Conservation (phyloP, 1,140 invertebrate species). For the Meloidogyne floridensis region DNA sequence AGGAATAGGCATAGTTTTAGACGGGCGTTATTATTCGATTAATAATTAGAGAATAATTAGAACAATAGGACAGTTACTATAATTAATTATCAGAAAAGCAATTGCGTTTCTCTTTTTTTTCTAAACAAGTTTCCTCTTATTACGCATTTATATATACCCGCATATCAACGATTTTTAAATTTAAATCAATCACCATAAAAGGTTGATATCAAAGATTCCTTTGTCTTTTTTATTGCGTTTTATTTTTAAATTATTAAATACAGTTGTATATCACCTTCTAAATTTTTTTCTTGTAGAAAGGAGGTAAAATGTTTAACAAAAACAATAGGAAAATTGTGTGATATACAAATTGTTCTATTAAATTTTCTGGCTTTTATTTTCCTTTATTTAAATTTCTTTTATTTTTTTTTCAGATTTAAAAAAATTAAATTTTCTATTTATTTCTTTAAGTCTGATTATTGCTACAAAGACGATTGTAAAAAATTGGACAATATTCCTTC, state of each 20-base stretch:
- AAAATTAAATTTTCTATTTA: background rate
- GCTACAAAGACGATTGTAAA: slow-evolving; percentile 32
- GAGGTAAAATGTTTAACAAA: no score
- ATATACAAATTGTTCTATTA: background rate
- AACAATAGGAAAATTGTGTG: no score
- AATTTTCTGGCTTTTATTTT: no score
- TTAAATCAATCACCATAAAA: background rate
- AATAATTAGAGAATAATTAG: no score
- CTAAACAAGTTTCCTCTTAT: background rate
- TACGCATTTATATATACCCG: no score
- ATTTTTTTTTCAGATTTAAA: background rate
- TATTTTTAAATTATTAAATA: background rate
- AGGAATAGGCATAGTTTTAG: no score
- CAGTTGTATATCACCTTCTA: no score
- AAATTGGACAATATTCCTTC: slow-evolving; percentile 5
- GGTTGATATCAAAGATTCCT: no score
- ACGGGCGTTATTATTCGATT: no score
- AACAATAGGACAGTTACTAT: no score
- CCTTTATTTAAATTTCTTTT: background rate
- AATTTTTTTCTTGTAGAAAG: no score
- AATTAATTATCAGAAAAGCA: no score
- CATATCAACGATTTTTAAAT: background rate
- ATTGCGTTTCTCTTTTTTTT: background rate
- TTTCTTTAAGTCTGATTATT: slow-evolving; percentile 16
- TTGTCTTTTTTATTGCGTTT: background rate